These are phyloP conservation scores for Potamarius usumacintae DNA, from an alignment of 2,113 vertebrate species.

Conservation along the genomic window DNA sequence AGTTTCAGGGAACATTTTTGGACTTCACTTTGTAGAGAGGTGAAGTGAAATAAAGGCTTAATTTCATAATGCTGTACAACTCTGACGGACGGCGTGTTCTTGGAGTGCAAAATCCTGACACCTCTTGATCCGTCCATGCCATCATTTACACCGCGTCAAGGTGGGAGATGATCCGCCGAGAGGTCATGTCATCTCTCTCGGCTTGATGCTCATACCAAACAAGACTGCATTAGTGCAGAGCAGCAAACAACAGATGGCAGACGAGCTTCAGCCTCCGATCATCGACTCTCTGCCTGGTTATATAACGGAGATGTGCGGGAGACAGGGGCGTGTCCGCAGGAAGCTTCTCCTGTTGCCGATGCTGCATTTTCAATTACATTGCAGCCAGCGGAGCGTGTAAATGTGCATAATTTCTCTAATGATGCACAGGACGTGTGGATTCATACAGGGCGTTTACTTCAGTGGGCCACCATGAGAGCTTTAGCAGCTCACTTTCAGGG, in stretches of 20 bases:
- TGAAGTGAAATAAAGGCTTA: background rate
- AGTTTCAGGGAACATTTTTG: too few species aligned
- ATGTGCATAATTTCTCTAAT: slow-evolving; percentile 57
- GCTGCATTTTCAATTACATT: slow-evolving; percentile 56
- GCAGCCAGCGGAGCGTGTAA: slow-evolving; percentile 56
- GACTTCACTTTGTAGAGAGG: too few species aligned
- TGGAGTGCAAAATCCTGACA: background rate
- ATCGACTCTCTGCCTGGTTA: slow-evolving; percentile 28
- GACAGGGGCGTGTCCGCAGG: slow-evolving; percentile 30
- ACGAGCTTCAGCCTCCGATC: slow-evolving; percentile 39
- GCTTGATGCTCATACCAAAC: background rate
- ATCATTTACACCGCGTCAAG: slow-evolving; percentile 28
- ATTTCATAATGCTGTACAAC: slow-evolving; percentile 9
- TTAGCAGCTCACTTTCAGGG: slow-evolving; percentile 23
- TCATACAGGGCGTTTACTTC: slow-evolving; percentile 32
- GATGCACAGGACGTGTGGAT: slow-evolving; percentile 49
- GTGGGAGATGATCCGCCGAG: slow-evolving; percentile 12
- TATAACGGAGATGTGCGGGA: slow-evolving; percentile 25
- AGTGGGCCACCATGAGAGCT: background rate
- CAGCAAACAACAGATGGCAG: slow-evolving; percentile 61
- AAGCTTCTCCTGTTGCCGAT: slow-evolving; percentile 31
- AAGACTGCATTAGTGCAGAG: slow-evolving; percentile 38
- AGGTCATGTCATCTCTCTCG: slow-evolving; percentile 6
- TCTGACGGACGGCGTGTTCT: background rate
- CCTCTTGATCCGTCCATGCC: background rate